Percentiles rank a stretch among this genome's conserved stretches.
These are phyloP conservation scores for Monoplex corrugatus DNA, from an alignment of 2,888 invertebrate species.

Conservation along the genomic window DNA sequence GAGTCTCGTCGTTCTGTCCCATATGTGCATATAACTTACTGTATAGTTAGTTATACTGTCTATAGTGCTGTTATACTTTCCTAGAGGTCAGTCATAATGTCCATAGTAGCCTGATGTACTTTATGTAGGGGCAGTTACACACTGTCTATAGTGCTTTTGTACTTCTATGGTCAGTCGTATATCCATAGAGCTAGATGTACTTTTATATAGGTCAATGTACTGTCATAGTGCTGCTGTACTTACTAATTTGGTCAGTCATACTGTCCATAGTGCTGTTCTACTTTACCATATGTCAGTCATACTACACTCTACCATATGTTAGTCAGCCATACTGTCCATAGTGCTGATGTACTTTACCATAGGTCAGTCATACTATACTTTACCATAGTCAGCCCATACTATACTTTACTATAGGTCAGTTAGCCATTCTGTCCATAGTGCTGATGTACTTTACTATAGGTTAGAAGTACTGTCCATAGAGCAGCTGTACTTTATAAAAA, in stretches of 20 bases:
- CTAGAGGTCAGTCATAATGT: too few relatives aligned
- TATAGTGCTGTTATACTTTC: too few relatives aligned
- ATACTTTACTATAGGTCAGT: too few relatives aligned
- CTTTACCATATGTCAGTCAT: not conserved
- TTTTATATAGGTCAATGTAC: not conserved
- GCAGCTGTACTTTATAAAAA: not conserved
- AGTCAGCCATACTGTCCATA: conserved; percentile 62
- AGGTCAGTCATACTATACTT: conserved; percentile 23
- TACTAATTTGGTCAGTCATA: conserved; percentile 39
- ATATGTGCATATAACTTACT: too few relatives aligned
- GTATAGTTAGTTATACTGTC: too few relatives aligned
- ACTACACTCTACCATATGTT: not conserved
- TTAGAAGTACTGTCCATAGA: not conserved
- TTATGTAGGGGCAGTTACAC: too few relatives aligned
- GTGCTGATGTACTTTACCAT: conserved; percentile 78
- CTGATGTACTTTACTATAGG: conserved; percentile 17
- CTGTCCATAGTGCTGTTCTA: not conserved
- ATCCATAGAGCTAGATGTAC: not conserved
- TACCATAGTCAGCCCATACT: too few relatives aligned
- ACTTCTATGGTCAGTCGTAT: too few relatives aligned
- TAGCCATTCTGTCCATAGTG: conserved; percentile 58
- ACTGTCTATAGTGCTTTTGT: too few relatives aligned
- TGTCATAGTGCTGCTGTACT: not conserved
- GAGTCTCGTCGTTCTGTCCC: too few relatives aligned
- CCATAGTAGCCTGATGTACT: too few relatives aligned